Percentiles rank a stretch among this genome's conserved stretches.
Evolutionary conservation across 2,797 vertebrate species (phyloP).

Genomic region (Bradypodion pumilum): DNA sequence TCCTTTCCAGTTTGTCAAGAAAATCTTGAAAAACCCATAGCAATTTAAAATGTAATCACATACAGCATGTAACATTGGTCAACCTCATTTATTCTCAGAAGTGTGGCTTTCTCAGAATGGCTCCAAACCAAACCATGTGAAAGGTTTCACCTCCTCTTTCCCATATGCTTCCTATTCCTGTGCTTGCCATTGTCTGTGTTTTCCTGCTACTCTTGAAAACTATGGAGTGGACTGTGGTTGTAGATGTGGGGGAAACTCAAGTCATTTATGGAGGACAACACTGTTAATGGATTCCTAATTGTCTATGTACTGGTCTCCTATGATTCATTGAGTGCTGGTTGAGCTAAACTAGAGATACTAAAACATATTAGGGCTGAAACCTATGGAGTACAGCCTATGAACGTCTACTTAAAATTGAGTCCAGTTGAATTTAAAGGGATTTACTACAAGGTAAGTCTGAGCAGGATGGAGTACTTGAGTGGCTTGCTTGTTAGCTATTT

Average conservation of each 20-base stretch:
- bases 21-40: slow-evolving; percentile 26
- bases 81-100: slow-evolving; percentile 9
- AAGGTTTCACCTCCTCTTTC: neutral
- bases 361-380: neutral
- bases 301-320: accelerated
- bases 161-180: slow-evolving; percentile 12
- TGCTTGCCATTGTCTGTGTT: slow-evolving; percentile 13
- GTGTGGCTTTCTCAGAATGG: slow-evolving; percentile 28
- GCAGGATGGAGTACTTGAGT: neutral
- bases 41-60: neutral
- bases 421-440: neutral
- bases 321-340: slow-evolving; percentile 5
- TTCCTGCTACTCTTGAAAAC: slow-evolving; percentile 25
- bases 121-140: slow-evolving; percentile 37
- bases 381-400: neutral
- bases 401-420: neutral
- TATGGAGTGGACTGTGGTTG: neutral
- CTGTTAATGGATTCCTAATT: slow-evolving; percentile 9
- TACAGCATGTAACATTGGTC: neutral
- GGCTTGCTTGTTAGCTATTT: neutral
- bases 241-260: neutral
- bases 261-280: neutral
- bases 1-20: neutral
- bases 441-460: slow-evolving; percentile 12
- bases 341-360: accelerated